A percentile compares a stretch with the other conserved stretches of the same genome.
Conservation (phyloP, 2,888 invertebrate genomes). For the Uloborus plumipes region DNA sequence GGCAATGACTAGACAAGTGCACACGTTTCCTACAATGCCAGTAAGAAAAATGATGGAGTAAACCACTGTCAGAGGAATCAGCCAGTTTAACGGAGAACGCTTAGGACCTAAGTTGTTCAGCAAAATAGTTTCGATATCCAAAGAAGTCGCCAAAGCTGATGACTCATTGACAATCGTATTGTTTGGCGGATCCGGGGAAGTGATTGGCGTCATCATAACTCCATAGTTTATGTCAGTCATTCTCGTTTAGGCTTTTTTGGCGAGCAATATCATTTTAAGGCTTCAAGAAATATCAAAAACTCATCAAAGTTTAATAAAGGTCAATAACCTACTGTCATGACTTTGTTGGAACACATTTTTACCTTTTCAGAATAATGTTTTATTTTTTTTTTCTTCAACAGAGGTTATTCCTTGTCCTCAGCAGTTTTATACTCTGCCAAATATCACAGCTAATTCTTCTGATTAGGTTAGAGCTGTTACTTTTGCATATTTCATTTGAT, state of each 20-base stretch:
- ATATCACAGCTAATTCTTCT: no score
- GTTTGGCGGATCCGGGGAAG: conserved; percentile 1
- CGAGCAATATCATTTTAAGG: not conserved
- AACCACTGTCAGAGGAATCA: conserved; percentile 69
- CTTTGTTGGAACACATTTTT: no score
- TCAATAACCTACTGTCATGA: not conserved
- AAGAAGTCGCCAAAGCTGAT: not conserved
- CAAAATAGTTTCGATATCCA: conserved; percentile 39
- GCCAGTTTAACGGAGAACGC: conserved; percentile 68
- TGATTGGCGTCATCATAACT: not conserved
- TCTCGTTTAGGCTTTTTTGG: not conserved
- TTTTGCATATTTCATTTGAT: no score
- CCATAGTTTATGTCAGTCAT: not conserved
- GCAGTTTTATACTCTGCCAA: no score
- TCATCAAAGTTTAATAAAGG: not conserved
- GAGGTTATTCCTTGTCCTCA: no score
- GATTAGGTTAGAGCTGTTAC: no score
- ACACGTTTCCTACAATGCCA: conserved; percentile 69
- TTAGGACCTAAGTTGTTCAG: conserved; percentile 69
- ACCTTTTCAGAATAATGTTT: no score
- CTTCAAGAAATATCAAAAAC: not conserved
- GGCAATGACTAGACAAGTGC: conserved; percentile 70
- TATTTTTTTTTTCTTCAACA: no score
- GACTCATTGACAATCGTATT: conserved; percentile 1
- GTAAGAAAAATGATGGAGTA: conserved; percentile 70